Base-by-base conservation (phyloP, 2,113 vertebrate species). In the Hemicordylus capensis region DNA sequence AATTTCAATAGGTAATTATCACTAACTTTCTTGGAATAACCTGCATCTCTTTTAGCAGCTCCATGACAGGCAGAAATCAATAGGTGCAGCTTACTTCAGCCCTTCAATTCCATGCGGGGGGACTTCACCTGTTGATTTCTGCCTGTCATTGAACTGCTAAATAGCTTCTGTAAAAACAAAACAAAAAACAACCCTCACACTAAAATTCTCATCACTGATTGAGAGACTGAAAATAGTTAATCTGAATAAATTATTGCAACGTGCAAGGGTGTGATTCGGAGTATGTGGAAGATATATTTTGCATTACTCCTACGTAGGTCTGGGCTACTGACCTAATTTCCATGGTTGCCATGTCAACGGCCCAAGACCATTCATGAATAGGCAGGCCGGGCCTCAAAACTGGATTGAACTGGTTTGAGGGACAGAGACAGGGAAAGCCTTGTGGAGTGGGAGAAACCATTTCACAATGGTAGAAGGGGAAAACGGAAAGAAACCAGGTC, bases 361-460 rank as follows among this genome's bases (percentile, higher is more conserved):
- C 67, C 67, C 22, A 48, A 10, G 54, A 67, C 54, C 42, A 63
- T 48, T 73, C 76, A 72, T 3, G 64, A 85, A 51, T 28, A 3
- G 17, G 4, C 56, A 73, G 56, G 76, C 54, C 3, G 12, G 42
- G 56, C 67, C 11, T 79, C 67, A 37, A 39, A 85, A 63, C 84
- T 48, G 66, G 84, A 61, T 64, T 2, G 24, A 85, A 61, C 84
- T 8, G n/a, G 76, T 85, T 85, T 72, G 24, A 51, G 42, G 24
- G 11, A 64, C 28, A 14, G 37, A 56, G 63, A 44, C 19, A 79
- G 84, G 28, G 31, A 70, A 61, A 72, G 66, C 15, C n/a, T 58
- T 39, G 66, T 80, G 37, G 39, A 28, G 1, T 37, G 84, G 84
- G 69, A 85, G 42, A 73, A 85, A 85, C 84, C 76, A 85, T 80